Evolutionary conservation across 2,888 invertebrate species (phyloP), one percentile per base, ranked within the genome.

Genomic region (Drosophila neutralis): DNA sequence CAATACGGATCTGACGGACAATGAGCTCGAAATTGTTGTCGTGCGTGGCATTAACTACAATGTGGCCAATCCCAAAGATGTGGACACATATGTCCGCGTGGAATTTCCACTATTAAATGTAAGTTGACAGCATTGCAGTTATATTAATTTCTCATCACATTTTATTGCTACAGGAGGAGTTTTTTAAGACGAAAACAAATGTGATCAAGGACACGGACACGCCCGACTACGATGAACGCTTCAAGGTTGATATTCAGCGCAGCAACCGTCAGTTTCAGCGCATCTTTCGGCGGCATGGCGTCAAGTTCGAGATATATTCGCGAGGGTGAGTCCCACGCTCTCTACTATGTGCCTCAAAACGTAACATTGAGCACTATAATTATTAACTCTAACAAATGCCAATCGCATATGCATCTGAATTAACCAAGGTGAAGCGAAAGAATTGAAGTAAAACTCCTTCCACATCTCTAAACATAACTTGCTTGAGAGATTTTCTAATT

Each of bases 281-380:
- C 57, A 95, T 97, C 36, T 97, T 99, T 92, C 98, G 98, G 92
- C 94, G 98, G 53, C 97, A 98, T 86, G 95, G 95, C 2, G 93
- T 99, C 75, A 99, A 99, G 92, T 95, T 98, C 64, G 98, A 99
- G 93, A 95, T 99, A 13, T 98, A 95, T 94, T 96, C 97, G 0
- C 97, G 97, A 94, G 98, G 98, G 98, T 98, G 93, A 95, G 95
- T 87, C 35, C 0, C 0, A 21, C 33, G 31, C 18, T n/a, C 59
- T 36, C 18, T 56, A 56, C 8, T 29, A 13, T 53, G n/a, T 58
- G 4, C 36, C 29, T 40, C 35, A 49, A 42, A 65, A 21, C 8
- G 33, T 66, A 56, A 60, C 31, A 58, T 33, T 66, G 31, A 53
- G 54, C 64, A 71, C 70, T 29, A 38, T 31, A 48, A 48, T n/a